Evolutionary conservation across 1,140 invertebrate genomes (phyloP), one percentile per base, ranked within the genome.

Genomic region (Rhysida immarginata): DNA sequence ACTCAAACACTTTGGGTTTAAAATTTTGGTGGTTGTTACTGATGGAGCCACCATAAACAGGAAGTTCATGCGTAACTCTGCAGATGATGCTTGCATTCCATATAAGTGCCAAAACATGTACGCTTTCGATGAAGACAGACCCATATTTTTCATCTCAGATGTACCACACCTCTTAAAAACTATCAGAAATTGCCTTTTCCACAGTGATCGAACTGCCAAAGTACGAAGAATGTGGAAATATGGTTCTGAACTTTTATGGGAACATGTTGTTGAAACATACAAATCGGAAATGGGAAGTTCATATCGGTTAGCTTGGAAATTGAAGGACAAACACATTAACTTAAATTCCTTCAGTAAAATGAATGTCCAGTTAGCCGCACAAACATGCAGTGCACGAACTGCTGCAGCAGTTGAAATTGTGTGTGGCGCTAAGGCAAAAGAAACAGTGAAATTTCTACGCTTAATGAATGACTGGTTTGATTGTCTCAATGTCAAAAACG

Each of bases 91-190:
- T 8, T 49, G 46, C 46, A 26, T 11, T 8, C 5, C 8, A 11
- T 53, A 53, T 20, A 53, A 53, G 21, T 8, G 14, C 21, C 8
- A 8, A 11, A 53, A 53, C 50, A 53, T 29, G n/a, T 53, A 27
- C 26, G 50, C 50, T 11, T n/a, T 5, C 18, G 50, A 53, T 27
- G 50, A 53, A 21, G 14, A 8, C 27, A 8, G 50, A 13, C 26
- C 14, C 21, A 21, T 53, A 21, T 53, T 11, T 11, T 53, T 53
- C 26, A 21, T 53, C n/a, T 29, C 8, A 44, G 50, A 53, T 53
- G 25, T 21, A 42, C 50, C 50, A 27, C 50, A 53, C 26, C 26
- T 53, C 8, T 41, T 53, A 53, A 53, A 53, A 20, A 53, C 50
- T 26, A 27, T 24, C 11, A 11, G 50, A 11, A 53, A 53, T 27